These are phyloP conservation scores for Craniophora ligustri DNA, from an alignment of 2,888 invertebrate species.

Conservation along the genomic window DNA sequence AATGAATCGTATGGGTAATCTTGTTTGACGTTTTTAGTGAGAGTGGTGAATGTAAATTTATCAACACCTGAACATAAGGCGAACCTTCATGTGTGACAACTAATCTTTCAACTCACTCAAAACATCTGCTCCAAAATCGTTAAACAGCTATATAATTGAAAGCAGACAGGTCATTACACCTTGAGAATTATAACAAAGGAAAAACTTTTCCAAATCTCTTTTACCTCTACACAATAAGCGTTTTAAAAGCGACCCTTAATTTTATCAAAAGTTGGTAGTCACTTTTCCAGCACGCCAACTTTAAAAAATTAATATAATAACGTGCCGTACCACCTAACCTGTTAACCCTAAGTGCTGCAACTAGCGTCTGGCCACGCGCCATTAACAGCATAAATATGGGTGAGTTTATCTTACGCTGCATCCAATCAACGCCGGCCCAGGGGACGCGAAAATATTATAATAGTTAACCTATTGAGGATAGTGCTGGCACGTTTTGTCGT, in stretches of 20 bases:
- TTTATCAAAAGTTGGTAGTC: neutral
- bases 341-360: constrained; percentile 30
- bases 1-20: no score
- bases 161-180: no score
- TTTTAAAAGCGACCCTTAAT: neutral
- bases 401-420: constrained; percentile 68
- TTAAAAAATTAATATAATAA: constrained; percentile 19
- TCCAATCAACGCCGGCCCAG: constrained; percentile 73
- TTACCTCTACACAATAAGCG: neutral
- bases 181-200: no score
- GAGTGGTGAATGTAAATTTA: no score
- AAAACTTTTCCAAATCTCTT: neutral
- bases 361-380: constrained; percentile 26
- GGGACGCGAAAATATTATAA: constrained; percentile 72
- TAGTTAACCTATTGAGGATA: constrained; percentile 52
- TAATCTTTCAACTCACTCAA: no score
- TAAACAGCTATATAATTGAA: no score
- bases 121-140: no score
- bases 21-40: no score
- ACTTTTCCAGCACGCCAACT: neutral
- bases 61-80: no score
- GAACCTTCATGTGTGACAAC: no score
- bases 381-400: constrained; percentile 66
- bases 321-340: constrained; percentile 23
- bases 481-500: constrained; percentile 33